Base-by-base conservation (phyloP, 2,888 invertebrate genomes). In the Epinotia demarniana region DNA sequence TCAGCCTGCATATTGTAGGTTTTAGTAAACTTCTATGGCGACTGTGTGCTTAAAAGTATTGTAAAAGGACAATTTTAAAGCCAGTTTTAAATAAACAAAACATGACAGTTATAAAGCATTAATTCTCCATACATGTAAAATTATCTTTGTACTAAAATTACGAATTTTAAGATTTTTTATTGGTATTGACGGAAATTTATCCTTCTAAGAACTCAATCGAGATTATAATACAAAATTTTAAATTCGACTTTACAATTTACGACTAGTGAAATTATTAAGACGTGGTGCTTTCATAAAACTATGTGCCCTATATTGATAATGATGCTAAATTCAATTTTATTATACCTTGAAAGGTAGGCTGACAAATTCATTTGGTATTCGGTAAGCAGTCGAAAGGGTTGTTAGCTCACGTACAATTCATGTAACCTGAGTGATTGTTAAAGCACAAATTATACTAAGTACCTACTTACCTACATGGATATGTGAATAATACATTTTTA, bases 1-100 rank as follows among this genome's bases (percentile, higher is more conserved):
- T 85, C 81, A 89, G 87, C 90, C 91, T 93, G 91, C 92, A 92
- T 92, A 92, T 92, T 92, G 91, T 91, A 92, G 92, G 90, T 89
- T 83, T 81, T 77, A 77, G 76, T 73, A 79, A 78, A 79, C 75
- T 72, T 75, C 75, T 66, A 62, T 75, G 71, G 75, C 60, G 61
- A 75, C 80, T 77, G 78, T 80, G 77, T 79, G 80, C 75, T 77
- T 60, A 69, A 67, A 60, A 69, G 27, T n/a, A 67, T 63, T 63
- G 63, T 63, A 55, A 68, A 63, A 18, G 68, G 57, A 68, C 72
- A 57, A 69, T 49, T 72, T 68, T 68, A 23, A 71, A 58, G 16
- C 39, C 53, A 68, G 62, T 63, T 68, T 63, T 62, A 57, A 19
- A 61, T 55, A 23, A 46, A 66, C 61, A 72, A 66, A 57, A 67